Conservation (phyloP, 2,797 vertebrate genomes). For the Rhinichthys osculus region DNA sequence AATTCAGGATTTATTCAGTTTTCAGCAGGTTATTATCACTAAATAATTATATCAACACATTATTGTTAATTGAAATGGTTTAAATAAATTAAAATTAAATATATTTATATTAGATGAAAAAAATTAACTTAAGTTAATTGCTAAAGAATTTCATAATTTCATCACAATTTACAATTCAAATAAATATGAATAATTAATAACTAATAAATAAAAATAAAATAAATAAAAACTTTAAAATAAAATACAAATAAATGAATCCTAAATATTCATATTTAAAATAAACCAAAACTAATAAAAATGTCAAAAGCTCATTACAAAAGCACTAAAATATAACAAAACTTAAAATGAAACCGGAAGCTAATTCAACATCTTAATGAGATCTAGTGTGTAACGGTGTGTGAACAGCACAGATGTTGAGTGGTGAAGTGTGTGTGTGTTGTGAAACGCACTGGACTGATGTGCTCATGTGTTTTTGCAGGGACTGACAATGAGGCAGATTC, state of each 20-base stretch:
- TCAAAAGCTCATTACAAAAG: not conserved
- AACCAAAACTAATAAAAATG: not conserved
- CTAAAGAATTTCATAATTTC: too few relatives aligned
- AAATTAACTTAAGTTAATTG: not conserved
- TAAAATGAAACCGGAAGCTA: too few relatives aligned
- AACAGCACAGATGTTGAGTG: not conserved
- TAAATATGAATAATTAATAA: too few relatives aligned
- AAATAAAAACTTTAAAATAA: not conserved
- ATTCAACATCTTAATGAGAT: too few relatives aligned
- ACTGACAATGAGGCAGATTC: slow-evolving; percentile 98
- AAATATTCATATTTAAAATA: not conserved
- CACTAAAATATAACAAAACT: not conserved
- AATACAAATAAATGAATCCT: not conserved
- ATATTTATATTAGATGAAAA: not conserved
- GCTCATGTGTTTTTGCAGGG: slow-evolving; percentile 79
- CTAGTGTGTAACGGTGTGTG: not conserved
- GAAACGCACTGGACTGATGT: not conserved
- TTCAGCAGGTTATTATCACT: not conserved
- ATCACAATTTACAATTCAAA: not conserved
- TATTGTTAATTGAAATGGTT: not conserved
- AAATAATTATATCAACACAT: not conserved
- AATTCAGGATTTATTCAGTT: not conserved
- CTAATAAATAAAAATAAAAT: not conserved
- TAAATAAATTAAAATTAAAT: not conserved
- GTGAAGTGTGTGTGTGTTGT: not conserved